A percentile compares a stretch with the other conserved stretches of the same genome.
phyloP scores from a whole-genome alignment of 2,888 invertebrate genomes.

The Pseudococcus jackbeardsleyi region DNA sequence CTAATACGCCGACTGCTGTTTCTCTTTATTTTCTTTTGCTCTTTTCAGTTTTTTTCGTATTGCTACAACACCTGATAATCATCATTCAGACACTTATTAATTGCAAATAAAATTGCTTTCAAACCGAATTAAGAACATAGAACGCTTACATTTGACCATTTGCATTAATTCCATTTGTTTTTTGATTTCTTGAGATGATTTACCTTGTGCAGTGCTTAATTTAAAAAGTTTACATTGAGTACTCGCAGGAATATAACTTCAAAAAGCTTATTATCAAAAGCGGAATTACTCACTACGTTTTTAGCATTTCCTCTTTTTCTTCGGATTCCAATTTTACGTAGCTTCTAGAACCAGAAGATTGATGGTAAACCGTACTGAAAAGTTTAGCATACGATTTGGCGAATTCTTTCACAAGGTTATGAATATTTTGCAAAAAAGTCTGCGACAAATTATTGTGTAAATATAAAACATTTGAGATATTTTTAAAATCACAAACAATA shows the following conservation, averaged over 20 bases:
- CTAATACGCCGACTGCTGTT: background rate
- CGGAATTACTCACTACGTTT: background rate
- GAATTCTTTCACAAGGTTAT: background rate
- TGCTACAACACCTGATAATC: conserved; percentile 25
- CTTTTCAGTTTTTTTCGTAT: conserved; percentile 50
- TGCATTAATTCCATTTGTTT: conserved; percentile 24
- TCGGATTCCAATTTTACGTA: background rate
- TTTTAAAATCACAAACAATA: background rate
- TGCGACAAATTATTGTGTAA: background rate
- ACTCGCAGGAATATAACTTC: background rate
- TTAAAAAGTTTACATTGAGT: background rate
- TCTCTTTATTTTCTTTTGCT: conserved; percentile 42
- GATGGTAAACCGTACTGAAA: background rate
- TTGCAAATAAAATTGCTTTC: background rate
- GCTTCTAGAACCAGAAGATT: background rate
- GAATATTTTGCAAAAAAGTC: background rate
- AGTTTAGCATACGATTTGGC: background rate
- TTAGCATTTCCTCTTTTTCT: background rate
- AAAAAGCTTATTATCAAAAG: background rate
- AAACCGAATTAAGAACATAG: background rate
- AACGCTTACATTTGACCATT: conserved; percentile 50
- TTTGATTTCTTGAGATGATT: conserved; percentile 12
- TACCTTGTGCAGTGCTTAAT: background rate
- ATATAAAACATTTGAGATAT: background rate
- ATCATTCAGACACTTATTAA: background rate